Conservation (phyloP, 2,113 vertebrate genomes). For the Oreochromis tanganicae region DNA sequence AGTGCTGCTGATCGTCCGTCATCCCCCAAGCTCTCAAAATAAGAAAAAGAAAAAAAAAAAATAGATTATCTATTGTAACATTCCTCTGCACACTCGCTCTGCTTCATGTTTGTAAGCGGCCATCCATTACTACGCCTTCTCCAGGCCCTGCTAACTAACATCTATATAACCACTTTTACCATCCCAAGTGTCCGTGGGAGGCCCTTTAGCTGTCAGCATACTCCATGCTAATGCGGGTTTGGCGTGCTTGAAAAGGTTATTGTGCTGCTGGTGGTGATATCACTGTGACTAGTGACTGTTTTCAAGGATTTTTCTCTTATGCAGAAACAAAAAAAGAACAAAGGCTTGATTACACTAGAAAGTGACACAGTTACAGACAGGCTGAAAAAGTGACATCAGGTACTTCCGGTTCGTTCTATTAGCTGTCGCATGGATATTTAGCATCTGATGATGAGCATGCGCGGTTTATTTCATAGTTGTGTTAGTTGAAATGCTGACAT, state of each 20-base stretch:
- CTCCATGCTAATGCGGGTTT: background rate
- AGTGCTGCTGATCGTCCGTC: conserved; percentile 83
- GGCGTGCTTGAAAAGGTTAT: background rate
- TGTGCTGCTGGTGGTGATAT: background rate
- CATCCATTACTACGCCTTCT: background rate
- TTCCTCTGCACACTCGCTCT: conserved; percentile 4
- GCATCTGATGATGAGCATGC: background rate
- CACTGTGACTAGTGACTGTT: background rate
- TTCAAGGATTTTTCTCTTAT: background rate
- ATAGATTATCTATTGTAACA: conserved; percentile 6
- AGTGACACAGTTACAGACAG: background rate
- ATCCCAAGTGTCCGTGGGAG: background rate
- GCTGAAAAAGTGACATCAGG: background rate
- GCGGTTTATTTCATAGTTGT: background rate
- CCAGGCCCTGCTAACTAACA: background rate
- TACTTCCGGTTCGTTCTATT: background rate
- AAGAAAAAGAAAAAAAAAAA: background rate
- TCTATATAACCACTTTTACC: background rate
- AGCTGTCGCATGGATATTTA: background rate
- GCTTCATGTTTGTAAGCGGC: conserved; percentile 38
- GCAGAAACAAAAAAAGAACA: background rate
- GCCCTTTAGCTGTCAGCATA: background rate
- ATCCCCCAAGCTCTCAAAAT: background rate
- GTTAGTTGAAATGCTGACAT: background rate
- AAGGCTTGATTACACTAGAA: background rate